Conservation (phyloP, 2,113 vertebrate genomes). For the Buteo buteo region DNA sequence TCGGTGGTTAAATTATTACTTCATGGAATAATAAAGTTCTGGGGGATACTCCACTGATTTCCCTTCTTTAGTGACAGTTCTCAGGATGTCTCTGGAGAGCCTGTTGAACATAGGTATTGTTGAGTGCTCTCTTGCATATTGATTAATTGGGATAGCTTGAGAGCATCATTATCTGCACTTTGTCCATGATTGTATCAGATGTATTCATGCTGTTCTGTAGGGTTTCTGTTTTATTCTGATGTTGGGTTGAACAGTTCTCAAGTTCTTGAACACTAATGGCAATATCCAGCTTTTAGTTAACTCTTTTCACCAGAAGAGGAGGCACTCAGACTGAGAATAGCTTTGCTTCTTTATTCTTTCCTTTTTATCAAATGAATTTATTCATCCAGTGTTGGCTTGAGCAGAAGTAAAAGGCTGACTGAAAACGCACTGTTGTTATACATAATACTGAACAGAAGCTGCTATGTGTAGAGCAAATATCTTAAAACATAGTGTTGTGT, state of each 20-base stretch:
- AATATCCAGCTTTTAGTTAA: background rate
- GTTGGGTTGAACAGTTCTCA: background rate
- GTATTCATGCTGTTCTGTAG: background rate
- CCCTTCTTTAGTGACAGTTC: background rate
- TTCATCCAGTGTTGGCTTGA: background rate
- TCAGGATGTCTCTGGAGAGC: background rate
- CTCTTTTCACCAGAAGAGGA: background rate
- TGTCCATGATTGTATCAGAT: background rate
- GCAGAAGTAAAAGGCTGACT: background rate
- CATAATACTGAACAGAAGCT: background rate
- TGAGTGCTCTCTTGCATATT: background rate
- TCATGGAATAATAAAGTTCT: background rate
- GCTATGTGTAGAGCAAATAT: background rate
- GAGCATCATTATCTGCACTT: background rate
- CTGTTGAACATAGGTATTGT: background rate
- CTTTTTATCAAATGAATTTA: background rate
- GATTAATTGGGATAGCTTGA: background rate
- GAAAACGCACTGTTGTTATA: background rate
- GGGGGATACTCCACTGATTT: background rate
- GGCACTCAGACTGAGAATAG: background rate
- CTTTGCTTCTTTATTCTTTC: background rate
- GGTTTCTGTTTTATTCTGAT: background rate
- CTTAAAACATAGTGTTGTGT: background rate
- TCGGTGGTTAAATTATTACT: background rate
- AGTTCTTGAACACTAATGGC: background rate